Evolutionary conservation across 2,113 vertebrate genomes (phyloP), one percentile per base, ranked within the genome.

Genomic region (Ivindomyrus marchei): DNA sequence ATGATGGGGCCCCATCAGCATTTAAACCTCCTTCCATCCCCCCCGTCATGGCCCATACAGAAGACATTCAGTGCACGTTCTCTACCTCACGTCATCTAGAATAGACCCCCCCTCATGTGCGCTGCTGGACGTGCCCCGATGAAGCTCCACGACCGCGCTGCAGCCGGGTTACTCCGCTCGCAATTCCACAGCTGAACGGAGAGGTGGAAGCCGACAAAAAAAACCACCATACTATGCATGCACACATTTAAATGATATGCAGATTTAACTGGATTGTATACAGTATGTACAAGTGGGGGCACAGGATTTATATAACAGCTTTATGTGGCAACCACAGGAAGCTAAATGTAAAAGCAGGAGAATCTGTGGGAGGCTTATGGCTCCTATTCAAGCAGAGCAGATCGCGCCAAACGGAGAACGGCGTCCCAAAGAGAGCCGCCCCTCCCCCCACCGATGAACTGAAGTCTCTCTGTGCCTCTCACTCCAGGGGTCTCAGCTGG

Each of bases 401-500:
- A 62, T 62, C 31, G 39, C 39, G 56, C 87, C 52, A 39, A 88
- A 45, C 39, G 36, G 21, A 88, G 87, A 62, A 66, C 39, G 87
- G 15, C 27, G 27, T 47, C 86, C 52, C 31, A 62, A 62, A 42
- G 86, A 36, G 6, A 87, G 36, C 52, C 0, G 1, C 36, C 39
- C 87, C 19, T 36, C 85, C 85, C 85, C 85, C n/a, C 50, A 2
- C 27, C 0, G 24, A 17, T 46, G 36, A 88, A 88, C 87, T 88
- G 87, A 88, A 66, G 87, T 88, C 87, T 88, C 87, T 62, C 52
- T 88, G 53, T 45, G 56, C 31, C 53, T 58, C 56, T 45, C 87
- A 62, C 87, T 66, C 87, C 42, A 66, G 87, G 87, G 87, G 87
- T 88, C 87, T 88, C 21, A 66, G 87, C 87, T 36, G 27, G 39